Conservation (phyloP, 2,888 invertebrate species). For the Zootermopsis nevadensis region DNA sequence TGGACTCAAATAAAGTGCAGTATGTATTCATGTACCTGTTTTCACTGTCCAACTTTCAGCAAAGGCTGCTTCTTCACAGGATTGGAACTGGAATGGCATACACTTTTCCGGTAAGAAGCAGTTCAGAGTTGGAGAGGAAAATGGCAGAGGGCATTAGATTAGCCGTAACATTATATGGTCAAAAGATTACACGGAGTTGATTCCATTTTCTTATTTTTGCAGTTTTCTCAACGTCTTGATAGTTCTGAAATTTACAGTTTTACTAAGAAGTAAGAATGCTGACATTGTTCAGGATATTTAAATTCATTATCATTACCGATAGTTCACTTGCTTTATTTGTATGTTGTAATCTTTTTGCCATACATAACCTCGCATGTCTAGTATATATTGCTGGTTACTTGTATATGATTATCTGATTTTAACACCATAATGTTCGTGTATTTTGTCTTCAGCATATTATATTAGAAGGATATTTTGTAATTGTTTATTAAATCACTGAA, state of each 20-base stretch:
- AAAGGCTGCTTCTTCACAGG: conserved; percentile 53
- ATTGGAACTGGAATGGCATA: conserved; percentile 54
- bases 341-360: conserved; percentile 4
- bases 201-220: background rate
- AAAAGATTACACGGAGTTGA: background rate
- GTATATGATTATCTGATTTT: background rate
- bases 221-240: too few relatives aligned
- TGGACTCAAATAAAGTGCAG: background rate
- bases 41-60: conserved; percentile 52
- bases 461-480: background rate
- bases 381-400: background rate
- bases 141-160: conserved; percentile 22
- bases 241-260: too few relatives aligned
- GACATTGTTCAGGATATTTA: too few relatives aligned
- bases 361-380: background rate
- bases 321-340: background rate
- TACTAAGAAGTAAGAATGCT: too few relatives aligned
- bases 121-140: conserved; percentile 17
- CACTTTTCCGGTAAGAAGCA: conserved; percentile 53
- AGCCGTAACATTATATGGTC: conserved; percentile 16
- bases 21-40: conserved; percentile 40
- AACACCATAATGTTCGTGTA: background rate
- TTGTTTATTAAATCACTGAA: background rate
- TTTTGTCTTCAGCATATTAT: background rate
- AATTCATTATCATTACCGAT: too few relatives aligned